Conservation (phyloP, 2,888 invertebrate species). For the Neoaliturus tenellus region DNA sequence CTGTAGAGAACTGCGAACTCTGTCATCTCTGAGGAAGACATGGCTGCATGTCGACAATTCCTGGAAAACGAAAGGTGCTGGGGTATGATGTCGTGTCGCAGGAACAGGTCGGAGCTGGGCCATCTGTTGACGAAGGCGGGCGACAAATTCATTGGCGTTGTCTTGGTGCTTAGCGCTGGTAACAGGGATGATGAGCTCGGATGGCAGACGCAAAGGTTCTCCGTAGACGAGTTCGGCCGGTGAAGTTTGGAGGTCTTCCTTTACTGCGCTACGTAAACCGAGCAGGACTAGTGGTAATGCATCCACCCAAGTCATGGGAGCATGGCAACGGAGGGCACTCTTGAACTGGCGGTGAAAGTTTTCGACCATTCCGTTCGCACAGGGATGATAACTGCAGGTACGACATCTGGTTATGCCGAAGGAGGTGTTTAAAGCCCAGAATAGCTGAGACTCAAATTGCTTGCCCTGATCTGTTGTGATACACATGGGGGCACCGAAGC, state of each 20-base stretch:
- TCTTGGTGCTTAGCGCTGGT: neutral
- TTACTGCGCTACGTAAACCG: constrained; percentile 48
- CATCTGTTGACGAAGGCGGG: neutral
- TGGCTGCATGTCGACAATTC: no score
- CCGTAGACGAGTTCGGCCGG: constrained; percentile 20
- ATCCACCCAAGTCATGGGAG: constrained; percentile 5
- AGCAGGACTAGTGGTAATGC: constrained; percentile 49
- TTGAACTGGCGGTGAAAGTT: constrained; percentile 57
- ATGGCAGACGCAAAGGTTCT: constrained; percentile 6
- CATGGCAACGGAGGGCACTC: constrained; percentile 46
- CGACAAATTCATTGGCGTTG: neutral
- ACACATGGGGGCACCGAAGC: constrained; percentile 25
- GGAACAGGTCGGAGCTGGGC: neutral
- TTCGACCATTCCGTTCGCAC: constrained; percentile 5
- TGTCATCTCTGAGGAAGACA: neutral
- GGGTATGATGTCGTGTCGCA: neutral
- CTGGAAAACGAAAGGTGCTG: neutral
- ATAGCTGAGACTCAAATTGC: neutral
- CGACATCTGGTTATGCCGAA: neutral
- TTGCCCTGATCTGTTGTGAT: constrained; percentile 65
- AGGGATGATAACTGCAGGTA: neutral
- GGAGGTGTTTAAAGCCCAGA: neutral
- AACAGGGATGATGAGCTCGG: neutral
- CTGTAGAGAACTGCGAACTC: no score
- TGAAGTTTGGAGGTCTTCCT: constrained; percentile 44